Evolutionary conservation across 2,113 vertebrate species (phyloP).

Genomic region (Chaetodon auriga): DNA sequence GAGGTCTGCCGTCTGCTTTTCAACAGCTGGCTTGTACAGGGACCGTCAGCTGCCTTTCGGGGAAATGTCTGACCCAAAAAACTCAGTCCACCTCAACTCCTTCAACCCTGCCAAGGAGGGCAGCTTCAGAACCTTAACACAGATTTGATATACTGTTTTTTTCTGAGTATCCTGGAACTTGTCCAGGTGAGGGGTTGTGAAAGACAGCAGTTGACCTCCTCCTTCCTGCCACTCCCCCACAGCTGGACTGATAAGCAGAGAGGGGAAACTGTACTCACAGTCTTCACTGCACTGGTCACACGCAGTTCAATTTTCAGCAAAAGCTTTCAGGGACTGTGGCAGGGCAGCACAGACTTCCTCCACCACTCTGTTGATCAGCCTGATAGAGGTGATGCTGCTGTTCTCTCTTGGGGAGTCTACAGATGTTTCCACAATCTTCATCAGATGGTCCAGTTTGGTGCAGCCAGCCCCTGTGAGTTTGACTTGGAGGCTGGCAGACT

Average conservation of each 20-base stretch:
- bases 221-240: background rate
- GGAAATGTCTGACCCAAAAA: too few relatives aligned
- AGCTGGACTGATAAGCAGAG: background rate
- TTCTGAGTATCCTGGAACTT: too few relatives aligned
- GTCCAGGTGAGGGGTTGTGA: background rate
- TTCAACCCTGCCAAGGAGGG: background rate
- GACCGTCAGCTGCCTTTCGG: too few relatives aligned
- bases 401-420: too few relatives aligned
- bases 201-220: background rate
- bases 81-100: background rate
- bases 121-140: background rate
- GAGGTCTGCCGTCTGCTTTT: too few relatives aligned
- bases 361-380: background rate
- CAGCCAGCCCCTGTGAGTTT: too few relatives aligned
- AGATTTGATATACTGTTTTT: background rate
- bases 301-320: background rate
- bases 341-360: background rate
- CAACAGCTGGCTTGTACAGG: too few relatives aligned
- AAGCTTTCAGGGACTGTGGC: background rate
- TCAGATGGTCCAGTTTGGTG: background rate
- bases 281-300: background rate
- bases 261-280: background rate
- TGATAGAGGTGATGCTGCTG: background rate
- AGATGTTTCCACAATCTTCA: background rate
- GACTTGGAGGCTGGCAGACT: too few relatives aligned